Evolutionary conservation across 2,113 vertebrate species (phyloP).

Genomic region (Donacobius atricapilla): DNA sequence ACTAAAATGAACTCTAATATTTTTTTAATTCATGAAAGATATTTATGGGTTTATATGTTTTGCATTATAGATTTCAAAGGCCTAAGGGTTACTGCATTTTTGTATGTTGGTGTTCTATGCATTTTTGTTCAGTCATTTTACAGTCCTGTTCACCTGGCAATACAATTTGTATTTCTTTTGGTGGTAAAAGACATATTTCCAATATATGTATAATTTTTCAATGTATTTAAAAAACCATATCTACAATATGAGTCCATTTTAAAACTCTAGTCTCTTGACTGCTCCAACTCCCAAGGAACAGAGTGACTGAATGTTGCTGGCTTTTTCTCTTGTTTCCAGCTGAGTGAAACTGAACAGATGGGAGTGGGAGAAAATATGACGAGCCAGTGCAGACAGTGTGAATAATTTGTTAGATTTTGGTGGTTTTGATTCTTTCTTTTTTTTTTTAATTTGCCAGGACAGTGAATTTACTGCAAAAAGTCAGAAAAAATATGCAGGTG

Average conservation of each 20-base stretch:
- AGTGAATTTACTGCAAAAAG: neutral
- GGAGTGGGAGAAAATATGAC: slow-evolving; percentile 48
- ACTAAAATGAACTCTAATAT: neutral
- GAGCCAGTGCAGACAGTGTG: neutral
- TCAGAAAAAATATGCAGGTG: neutral
- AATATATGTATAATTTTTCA: neutral
- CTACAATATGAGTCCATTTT: neutral
- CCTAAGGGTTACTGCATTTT: too few species aligned
- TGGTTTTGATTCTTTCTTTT: neutral
- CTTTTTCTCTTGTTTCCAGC: slow-evolving; percentile 38
- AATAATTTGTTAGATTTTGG: neutral
- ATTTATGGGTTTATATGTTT: neutral
- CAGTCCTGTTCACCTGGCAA: neutral
- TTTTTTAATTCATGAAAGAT: neutral
- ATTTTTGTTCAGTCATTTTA: neutral
- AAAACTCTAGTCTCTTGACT: neutral
- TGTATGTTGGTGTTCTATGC: neutral
- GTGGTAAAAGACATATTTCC: neutral
- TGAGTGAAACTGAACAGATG: slow-evolving; percentile 52
- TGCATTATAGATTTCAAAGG: neutral
- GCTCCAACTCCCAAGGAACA: neutral
- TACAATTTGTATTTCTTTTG: neutral
- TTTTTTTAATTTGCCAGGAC: neutral
- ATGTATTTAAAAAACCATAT: neutral
- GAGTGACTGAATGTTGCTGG: neutral